A percentile compares a stretch with the other conserved stretches of the same genome.
phyloP scores from a whole-genome alignment of 2,113 vertebrate species.

The Gymnocephalus cernua region DNA sequence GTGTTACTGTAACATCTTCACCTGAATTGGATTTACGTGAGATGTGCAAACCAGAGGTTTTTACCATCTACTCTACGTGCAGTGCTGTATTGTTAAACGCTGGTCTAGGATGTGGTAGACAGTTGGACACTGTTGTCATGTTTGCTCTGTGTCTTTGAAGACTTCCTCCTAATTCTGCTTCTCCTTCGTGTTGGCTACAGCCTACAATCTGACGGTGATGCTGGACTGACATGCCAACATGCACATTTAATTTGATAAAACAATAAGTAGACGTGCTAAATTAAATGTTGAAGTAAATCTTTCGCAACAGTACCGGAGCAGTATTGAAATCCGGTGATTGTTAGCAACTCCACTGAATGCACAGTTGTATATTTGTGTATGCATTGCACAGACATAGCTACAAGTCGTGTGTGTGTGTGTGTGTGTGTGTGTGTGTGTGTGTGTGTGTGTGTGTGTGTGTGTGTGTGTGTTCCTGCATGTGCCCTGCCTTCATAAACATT shows the following conservation, averaged over 20 bases:
- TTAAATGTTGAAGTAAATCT: conserved; percentile 9
- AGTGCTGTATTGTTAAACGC: not conserved
- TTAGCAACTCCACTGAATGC: not conserved
- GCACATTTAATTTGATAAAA: conserved; percentile 4
- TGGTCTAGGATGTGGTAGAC: conserved; percentile 4
- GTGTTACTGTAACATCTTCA: conserved; percentile 8
- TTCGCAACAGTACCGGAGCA: not conserved
- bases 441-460: conserved; percentile 6
- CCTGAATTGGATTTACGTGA: not conserved
- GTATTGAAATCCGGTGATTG: conserved; percentile 31
- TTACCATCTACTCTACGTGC: not conserved
- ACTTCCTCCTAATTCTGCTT: not conserved
- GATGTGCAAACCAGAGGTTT: not conserved
- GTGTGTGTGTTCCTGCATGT: conserved; percentile 44
- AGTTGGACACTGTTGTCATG: conserved; percentile 24
- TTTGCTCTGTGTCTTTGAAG: conserved; percentile 19
- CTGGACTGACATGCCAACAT: not conserved
- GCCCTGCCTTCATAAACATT: conserved; percentile 73
- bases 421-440: not conserved
- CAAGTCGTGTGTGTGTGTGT: conserved; percentile 13
- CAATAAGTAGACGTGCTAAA: conserved; percentile 3
- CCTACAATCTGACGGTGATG: not conserved
- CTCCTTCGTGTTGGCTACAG: not conserved
- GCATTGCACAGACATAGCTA: conserved; percentile 12
- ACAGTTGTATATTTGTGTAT: conserved; percentile 31